Conservation (phyloP, 2,113 vertebrate species). For the Microcebus murinus region DNA sequence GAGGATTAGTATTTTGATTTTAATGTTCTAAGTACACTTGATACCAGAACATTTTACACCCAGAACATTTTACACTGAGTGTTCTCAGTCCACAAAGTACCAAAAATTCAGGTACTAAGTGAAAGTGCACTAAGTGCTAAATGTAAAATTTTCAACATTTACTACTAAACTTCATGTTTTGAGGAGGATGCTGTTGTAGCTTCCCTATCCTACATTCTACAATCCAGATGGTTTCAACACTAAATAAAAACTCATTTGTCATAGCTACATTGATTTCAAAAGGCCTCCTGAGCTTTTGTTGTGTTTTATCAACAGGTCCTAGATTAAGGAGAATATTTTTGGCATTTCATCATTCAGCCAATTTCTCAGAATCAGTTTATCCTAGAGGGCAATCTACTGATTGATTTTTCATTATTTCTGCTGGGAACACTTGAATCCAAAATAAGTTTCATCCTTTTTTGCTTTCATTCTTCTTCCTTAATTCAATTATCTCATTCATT, state of each 20-base stretch:
- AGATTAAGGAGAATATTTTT: not conserved
- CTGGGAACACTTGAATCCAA: not conserved
- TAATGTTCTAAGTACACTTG: slow-evolving; percentile 53
- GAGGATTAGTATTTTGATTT: slow-evolving; percentile 28
- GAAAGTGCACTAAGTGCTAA: slow-evolving; percentile 36
- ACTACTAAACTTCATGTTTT: slow-evolving; percentile 14
- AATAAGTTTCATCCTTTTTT: slow-evolving; percentile 6
- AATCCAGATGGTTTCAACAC: not conserved
- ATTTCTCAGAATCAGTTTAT: slow-evolving; percentile 8
- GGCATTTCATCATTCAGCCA: not conserved
- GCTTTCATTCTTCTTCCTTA: not conserved
- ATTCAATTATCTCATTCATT: not conserved
- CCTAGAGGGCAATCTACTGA: not conserved
- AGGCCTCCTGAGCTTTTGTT: not conserved
- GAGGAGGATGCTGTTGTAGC: not conserved
- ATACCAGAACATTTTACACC: slow-evolving; percentile 38
- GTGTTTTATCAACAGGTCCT: not conserved
- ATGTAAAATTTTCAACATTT: not conserved
- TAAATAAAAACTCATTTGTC: slow-evolving; percentile 45
- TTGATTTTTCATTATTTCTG: not conserved
- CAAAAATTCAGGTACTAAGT: not conserved
- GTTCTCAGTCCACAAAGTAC: slow-evolving; percentile 33
- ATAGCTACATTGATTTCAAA: slow-evolving; percentile 7
- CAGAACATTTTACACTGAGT: slow-evolving; percentile 42
- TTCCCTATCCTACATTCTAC: not conserved